phyloP scores from a whole-genome alignment of 2,113 vertebrate genomes.

The Symphodus melops region DNA sequence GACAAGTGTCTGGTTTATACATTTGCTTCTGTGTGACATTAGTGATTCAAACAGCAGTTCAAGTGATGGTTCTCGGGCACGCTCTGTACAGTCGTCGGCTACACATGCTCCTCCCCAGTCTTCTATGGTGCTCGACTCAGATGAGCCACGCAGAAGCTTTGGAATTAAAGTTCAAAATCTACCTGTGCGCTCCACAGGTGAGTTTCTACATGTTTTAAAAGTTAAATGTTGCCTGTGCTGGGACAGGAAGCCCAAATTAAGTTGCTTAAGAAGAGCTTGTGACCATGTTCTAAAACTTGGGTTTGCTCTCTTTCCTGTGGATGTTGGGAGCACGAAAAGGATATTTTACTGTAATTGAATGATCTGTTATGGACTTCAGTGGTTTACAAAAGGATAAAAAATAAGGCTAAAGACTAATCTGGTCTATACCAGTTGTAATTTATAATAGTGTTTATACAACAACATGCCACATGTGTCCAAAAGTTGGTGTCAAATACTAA shows the following conservation, averaged over 20 bases:
- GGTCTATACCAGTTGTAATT: too few species aligned
- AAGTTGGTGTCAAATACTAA: too few species aligned
- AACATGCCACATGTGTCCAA: too few species aligned
- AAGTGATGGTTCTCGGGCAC: constrained; percentile 93
- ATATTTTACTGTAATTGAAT: too few species aligned
- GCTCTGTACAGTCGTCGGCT: constrained; percentile 95
- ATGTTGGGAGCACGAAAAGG: too few species aligned
- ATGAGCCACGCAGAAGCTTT: constrained; percentile 98
- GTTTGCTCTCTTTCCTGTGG: too few species aligned
- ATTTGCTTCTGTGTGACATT: constrained; percentile 50
- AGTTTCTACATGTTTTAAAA: constrained; percentile 15
- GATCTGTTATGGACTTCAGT: too few species aligned
- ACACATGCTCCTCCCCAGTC: constrained; percentile 91
- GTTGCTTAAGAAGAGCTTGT: not conserved
- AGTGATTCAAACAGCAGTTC: constrained; percentile 98
- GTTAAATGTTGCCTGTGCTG: not conserved
- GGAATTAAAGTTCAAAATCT: constrained; percentile 99
- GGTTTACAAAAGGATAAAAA: too few species aligned
- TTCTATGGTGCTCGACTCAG: constrained; percentile 89
- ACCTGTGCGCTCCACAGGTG: constrained; percentile 97
- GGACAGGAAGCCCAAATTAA: not conserved
- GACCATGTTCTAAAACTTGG: too few species aligned
- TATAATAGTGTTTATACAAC: too few species aligned
- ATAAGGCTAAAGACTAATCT: too few species aligned
- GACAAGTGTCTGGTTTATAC: constrained; percentile 2